Conservation (phyloP, 2,797 vertebrate species). For the Bradypus variegatus region DNA sequence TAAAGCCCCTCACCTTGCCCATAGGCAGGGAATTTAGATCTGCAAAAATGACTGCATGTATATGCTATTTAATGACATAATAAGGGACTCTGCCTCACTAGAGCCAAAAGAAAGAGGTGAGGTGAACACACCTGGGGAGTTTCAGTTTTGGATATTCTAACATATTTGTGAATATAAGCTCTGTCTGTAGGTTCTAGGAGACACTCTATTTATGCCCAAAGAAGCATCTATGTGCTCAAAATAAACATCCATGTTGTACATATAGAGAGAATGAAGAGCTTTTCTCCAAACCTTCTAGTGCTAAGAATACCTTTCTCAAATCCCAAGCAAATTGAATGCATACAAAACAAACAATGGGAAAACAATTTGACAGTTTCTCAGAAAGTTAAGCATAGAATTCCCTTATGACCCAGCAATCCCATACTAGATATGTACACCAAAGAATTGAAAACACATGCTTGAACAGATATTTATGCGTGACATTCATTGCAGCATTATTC, state of each 20-base stretch:
- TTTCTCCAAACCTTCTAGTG: neutral
- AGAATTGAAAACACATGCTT: too few relatives aligned
- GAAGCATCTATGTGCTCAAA: neutral
- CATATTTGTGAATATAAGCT: neutral
- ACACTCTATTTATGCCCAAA: rapidly evolving
- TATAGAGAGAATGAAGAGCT: constrained; percentile 12
- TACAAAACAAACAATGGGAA: constrained; percentile 19
- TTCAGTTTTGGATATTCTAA: neutral
- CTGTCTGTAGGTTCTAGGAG: neutral
- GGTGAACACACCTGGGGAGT: neutral
- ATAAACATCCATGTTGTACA: neutral
- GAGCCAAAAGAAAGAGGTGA: neutral
- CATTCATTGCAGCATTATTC: too few relatives aligned
- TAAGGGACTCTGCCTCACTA: neutral
- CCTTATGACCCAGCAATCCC: too few relatives aligned
- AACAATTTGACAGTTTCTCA: too few relatives aligned
- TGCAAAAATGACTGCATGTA: neutral
- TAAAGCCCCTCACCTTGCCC: neutral
- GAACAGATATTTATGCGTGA: too few relatives aligned
- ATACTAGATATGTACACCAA: too few relatives aligned
- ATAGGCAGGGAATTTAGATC: neutral
- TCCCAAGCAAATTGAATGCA: constrained; percentile 20
- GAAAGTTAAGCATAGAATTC: too few relatives aligned
- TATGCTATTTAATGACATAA: neutral
- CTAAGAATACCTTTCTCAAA: constrained; percentile 34